phyloP scores from a whole-genome alignment of 1,140 invertebrate species.

The Drosophila guanche region DNA sequence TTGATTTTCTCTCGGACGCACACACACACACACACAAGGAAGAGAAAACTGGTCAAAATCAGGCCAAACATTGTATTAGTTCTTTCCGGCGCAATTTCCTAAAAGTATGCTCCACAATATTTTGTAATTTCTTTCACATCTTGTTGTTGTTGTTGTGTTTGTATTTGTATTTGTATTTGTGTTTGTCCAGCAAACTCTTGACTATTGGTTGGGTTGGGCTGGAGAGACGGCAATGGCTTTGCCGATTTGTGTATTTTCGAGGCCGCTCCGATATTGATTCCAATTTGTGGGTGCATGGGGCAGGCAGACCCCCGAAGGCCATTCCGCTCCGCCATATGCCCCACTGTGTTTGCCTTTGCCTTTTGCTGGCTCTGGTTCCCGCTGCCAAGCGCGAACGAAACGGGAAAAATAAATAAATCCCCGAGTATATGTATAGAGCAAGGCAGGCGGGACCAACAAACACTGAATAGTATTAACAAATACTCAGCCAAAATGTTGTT shows the following conservation, averaged over 20 bases:
- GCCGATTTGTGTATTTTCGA: slow-evolving; percentile 37
- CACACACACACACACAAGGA: slow-evolving; percentile 7
- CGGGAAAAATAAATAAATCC: slow-evolving; percentile 62
- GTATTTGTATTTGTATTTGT: slow-evolving; percentile 15
- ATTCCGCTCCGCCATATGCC: slow-evolving; percentile 51
- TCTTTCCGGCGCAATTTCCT: slow-evolving; percentile 45
- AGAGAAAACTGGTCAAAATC: slow-evolving; percentile 26
- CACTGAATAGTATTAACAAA: slow-evolving; percentile 66
- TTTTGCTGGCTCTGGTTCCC: slow-evolving; percentile 35
- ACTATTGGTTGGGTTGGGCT: background rate
- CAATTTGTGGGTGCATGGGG: slow-evolving; percentile 5
- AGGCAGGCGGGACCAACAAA: slow-evolving; percentile 13
- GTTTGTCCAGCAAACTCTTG: slow-evolving; percentile 14
- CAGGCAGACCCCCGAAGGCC: slow-evolving; percentile 29
- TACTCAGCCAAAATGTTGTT: slow-evolving; percentile 61
- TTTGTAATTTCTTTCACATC: slow-evolving; percentile 50
- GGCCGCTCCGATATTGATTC: slow-evolving; percentile 55
- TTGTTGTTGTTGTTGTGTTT: too few relatives aligned
- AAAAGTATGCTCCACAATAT: slow-evolving; percentile 58
- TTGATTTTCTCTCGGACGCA: slow-evolving; percentile 12
- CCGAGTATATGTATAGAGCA: slow-evolving; percentile 11
- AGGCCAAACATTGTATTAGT: slow-evolving; percentile 31
- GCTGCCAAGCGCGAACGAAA: slow-evolving; percentile 36
- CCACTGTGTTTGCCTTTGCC: slow-evolving; percentile 56
- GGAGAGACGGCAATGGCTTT: background rate